A percentile compares a stretch with the other conserved stretches of the same genome.
Evolutionary conservation across 2,113 vertebrate genomes (phyloP).

Genomic region (Chrysemys picta): DNA sequence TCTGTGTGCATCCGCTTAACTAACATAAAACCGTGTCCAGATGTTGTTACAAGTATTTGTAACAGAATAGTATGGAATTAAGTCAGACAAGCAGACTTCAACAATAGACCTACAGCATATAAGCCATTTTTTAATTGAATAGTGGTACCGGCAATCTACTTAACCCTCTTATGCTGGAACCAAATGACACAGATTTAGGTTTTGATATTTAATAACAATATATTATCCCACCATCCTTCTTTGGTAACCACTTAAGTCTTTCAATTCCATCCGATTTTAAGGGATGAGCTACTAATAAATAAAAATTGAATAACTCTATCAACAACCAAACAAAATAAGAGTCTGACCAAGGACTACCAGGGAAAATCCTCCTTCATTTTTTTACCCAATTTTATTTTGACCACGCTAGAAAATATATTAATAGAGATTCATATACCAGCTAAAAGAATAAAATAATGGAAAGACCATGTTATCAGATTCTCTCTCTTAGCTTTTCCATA

Average conservation of each 20-base stretch:
- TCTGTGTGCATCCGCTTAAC: conserved; percentile 32
- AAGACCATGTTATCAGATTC: neutral
- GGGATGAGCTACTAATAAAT: conserved; percentile 52
- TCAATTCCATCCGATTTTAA: conserved; percentile 50
- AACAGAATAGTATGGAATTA: conserved; percentile 31
- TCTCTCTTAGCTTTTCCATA: neutral
- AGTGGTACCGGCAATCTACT: conserved; percentile 18
- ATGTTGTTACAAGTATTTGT: conserved; percentile 45
- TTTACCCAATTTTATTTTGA: neutral
- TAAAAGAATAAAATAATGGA: conserved; percentile 4
- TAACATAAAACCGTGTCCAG: conserved; percentile 40
- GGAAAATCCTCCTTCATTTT: conserved; percentile 13
- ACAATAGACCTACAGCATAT: conserved; percentile 15
- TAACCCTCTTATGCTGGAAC: conserved; percentile 54
- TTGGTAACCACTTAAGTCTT: conserved; percentile 26
- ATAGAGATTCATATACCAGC: neutral
- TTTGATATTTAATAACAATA: conserved; percentile 46
- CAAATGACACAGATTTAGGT: conserved; percentile 47
- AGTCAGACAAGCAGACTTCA: conserved; percentile 30
- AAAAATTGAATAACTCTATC: neutral
- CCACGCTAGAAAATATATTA: neutral
- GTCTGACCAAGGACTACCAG: conserved; percentile 22
- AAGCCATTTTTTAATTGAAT: conserved; percentile 52
- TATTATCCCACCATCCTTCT: neutral
- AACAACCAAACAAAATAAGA: conserved; percentile 38